Percentiles rank a stretch among this genome's conserved stretches.
Conservation (phyloP, 2,113 vertebrate species). For the Sebastes fasciatus region DNA sequence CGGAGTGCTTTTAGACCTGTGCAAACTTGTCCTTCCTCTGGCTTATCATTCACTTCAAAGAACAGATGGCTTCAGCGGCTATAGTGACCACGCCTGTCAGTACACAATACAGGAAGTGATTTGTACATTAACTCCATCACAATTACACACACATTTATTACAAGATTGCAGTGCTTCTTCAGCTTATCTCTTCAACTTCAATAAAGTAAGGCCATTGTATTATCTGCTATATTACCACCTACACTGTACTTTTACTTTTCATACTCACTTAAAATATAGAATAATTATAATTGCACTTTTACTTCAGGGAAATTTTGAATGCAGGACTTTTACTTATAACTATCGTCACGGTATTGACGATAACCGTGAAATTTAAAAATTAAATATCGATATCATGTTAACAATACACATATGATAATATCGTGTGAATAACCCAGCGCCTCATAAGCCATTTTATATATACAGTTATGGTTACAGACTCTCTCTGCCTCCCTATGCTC, state of each 20-base stretch:
- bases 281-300: background rate
- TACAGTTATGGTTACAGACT: too few relatives aligned
- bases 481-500: too few relatives aligned
- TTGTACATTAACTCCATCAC: background rate
- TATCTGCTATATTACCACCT: background rate
- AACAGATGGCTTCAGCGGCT: background rate
- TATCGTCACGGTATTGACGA: too few relatives aligned
- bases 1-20: background rate
- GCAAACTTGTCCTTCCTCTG: background rate
- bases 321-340: background rate
- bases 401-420: too few relatives aligned
- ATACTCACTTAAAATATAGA: background rate
- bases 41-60: constrained; percentile 20
- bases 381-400: too few relatives aligned
- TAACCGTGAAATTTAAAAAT: too few relatives aligned
- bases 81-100: background rate
- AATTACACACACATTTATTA: background rate
- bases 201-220: too few relatives aligned
- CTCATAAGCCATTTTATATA: too few relatives aligned
- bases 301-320: background rate
- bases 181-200: background rate
- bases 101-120: background rate
- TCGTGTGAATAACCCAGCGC: too few relatives aligned
- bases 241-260: background rate
- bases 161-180: background rate